These are phyloP conservation scores for Macheiramphus alcinus DNA, from an alignment of 2,113 vertebrate species.

Conservation along the genomic window DNA sequence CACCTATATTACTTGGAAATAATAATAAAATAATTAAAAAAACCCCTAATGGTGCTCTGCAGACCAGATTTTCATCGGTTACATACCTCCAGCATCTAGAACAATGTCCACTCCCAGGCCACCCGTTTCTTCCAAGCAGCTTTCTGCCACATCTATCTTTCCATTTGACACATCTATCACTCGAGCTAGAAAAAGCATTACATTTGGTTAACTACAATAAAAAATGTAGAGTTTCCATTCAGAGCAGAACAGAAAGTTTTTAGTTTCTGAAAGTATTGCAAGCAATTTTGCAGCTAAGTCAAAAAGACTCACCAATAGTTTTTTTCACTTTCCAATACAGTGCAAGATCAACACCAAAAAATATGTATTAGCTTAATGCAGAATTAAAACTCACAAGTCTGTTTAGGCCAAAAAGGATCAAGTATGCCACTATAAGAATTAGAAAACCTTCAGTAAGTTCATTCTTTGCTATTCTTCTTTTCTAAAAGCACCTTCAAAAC, in stretches of 20 bases:
- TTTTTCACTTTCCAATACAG: background rate
- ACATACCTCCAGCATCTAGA: slow-evolving; percentile 88
- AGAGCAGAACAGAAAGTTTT: background rate
- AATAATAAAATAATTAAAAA: background rate
- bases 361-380: background rate
- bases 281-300: background rate
- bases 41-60: background rate
- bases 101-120: slow-evolving; percentile 91
- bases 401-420: background rate
- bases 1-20: background rate
- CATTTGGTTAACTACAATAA: background rate
- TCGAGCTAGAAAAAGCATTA: slow-evolving; percentile 73
- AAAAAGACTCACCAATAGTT: background rate
- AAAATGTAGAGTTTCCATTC: background rate
- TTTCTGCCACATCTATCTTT: slow-evolving; percentile 80
- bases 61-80: background rate
- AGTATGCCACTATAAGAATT: background rate
- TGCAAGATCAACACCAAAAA: background rate
- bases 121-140: slow-evolving; percentile 92
- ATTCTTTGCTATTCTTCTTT: background rate
- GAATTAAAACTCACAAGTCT: background rate
- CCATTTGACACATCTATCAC: slow-evolving; percentile 81
- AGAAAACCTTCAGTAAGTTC: background rate
- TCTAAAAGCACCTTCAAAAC: background rate
- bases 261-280: background rate